phyloP scores from a whole-genome alignment of 2,888 invertebrate genomes.

The Polia nebulosa region DNA sequence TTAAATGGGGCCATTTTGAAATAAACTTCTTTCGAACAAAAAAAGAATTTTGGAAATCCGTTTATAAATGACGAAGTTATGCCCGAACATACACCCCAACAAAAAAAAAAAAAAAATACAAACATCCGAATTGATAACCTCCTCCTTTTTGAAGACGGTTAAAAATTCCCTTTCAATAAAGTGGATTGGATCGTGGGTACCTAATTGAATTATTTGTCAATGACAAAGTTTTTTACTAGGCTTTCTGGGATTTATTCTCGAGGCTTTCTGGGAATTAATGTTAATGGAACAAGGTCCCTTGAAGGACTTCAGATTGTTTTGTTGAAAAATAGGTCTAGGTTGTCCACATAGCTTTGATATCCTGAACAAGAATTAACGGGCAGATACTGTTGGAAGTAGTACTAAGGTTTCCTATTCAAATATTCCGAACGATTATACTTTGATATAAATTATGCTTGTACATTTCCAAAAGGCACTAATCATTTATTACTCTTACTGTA shows the following conservation, averaged over 20 bases:
- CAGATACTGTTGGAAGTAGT: background rate
- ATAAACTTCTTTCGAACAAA: too few species aligned
- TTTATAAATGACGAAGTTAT: too few species aligned
- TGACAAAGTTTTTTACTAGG: slow-evolving; percentile 24
- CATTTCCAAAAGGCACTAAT: background rate
- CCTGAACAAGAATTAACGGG: background rate
- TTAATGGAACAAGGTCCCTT: slow-evolving; percentile 45
- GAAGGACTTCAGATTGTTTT: slow-evolving; percentile 41
- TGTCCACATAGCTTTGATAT: background rate
- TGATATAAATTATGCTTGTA: background rate
- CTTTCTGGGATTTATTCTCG: slow-evolving; percentile 14
- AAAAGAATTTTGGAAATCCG: too few species aligned
- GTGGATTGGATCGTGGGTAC: slow-evolving; percentile 14
- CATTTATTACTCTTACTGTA: background rate
- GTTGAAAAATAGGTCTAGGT: slow-evolving; percentile 50
- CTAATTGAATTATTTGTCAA: slow-evolving; percentile 33
- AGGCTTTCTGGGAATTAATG: slow-evolving; percentile 31
- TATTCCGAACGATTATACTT: background rate
- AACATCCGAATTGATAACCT: too few species aligned
- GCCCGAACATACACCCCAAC: too few species aligned
- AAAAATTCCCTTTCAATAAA: slow-evolving; percentile 7
- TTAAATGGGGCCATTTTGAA: too few species aligned
- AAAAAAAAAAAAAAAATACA: too few species aligned
- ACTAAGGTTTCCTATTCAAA: background rate
- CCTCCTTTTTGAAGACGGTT: too few species aligned